Evolutionary conservation across 2,888 invertebrate species (phyloP), one percentile per base, ranked within the genome.

Genomic region (Tetanocera ferruginea): DNA sequence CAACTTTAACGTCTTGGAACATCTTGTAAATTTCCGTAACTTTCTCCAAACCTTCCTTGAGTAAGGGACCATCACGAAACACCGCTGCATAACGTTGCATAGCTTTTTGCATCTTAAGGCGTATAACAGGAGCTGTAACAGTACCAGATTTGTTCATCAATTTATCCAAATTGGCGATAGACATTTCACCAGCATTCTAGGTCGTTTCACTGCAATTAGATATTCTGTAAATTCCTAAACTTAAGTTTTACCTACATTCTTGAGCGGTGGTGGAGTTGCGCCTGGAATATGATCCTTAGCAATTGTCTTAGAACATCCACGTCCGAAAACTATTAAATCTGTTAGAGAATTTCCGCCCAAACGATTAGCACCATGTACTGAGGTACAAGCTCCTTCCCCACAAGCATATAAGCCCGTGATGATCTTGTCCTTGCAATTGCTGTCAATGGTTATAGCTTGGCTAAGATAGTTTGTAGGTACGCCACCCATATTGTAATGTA

Each of bases 401-500:
- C 96, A 96, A 0, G 99, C 98, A 88, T 97, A 97, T 76, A 99
- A 91, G 0, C 99, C 99, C 6, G 93, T 93, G 0, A 99, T 94
- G 25, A 98, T 89, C 37, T 84, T 82, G 83, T 90, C 90, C 11
- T 82, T 78, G 34, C 89, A 88, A 34, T 85, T 81, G 1, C 85
- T 81, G 76, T 87, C 88, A 51, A 88, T 81, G 14, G 86, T 88
- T 64, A 92, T 83, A 64, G 96, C 97, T 91, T 99, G 98, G 85
- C 99, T 99, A 84, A 95, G 95, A 91, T 95, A 99, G 91, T 99
- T 99, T 37, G 99, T 99, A 1, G 99, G 99, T 14, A 98, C 93
- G 79, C 99, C 99, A 49, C 99, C 99, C 99, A 99, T 99, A 88
- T 99, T 99, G 91, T 99, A 99, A 90, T 99, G 99, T n/a, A 99